Base-by-base conservation (phyloP, 2,797 vertebrate species). In the Sebastes kiyomatsui region DNA sequence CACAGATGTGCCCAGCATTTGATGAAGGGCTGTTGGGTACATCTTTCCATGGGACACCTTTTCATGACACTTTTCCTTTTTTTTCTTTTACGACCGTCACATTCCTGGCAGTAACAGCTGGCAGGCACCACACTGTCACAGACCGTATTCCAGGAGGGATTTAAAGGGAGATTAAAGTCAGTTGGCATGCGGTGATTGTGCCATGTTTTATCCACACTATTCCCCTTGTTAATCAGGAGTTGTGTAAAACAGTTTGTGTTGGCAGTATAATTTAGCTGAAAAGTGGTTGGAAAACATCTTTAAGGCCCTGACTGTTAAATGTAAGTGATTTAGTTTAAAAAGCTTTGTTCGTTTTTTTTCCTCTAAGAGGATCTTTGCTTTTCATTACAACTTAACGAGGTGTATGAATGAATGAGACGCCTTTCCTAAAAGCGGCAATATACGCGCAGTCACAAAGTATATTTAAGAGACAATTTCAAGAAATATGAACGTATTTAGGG, bases 81-180 rank as follows among this genome's bases (percentile, higher is more conserved):
- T 28, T 16, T 4, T 72, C 64, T 75, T 75, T 54, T 12, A 67
- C 18, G 11, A 65, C 59, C 9, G 38, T 72, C 54, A 56, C 73
- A 54, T 75, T 84, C 27, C 49, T 60, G 49, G 67, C 27, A 55
- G 61, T 46, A 75, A 83, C 84, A 88, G 77, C 77, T 86, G 83
- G 75, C 67, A 35, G 79, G 20, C 74, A 38, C 30, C 49, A 28
- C 73, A 13, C 66, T 33, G 64, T 70, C 46, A 80, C 55, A 62
- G 54, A 32, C n/a, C 23, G 3, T 76, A 59, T 71, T 83, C 82
- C 75, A 25, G 62, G 25, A 85, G 54, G 69, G 67, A 75, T 87
- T 84, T 83, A 82, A 84, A 72, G 58, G 68, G 42, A 77, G 74
- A 87, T 88, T 81, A 83, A 83, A 85, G 70, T 78, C 72, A 78